These are phyloP conservation scores for Pammene fasciana DNA, from an alignment of 2,888 invertebrate species.

Conservation along the genomic window DNA sequence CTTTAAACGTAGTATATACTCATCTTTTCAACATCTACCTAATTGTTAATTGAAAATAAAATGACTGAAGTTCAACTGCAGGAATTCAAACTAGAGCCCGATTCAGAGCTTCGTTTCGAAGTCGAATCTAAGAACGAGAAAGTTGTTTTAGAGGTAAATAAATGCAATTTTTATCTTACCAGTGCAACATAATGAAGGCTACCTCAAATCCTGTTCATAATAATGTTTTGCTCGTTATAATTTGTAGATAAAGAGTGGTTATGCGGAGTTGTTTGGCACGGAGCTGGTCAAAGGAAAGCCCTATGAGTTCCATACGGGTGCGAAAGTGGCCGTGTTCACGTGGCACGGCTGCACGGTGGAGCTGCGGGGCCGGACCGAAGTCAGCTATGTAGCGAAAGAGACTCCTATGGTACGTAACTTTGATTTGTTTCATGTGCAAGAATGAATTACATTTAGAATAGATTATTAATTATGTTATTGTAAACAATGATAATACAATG, in stretches of 20 bases:
- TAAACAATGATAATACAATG: no score
- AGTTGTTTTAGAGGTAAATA: conserved; percentile 87
- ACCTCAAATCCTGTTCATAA: neutral
- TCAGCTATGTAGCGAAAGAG: conserved; percentile 96
- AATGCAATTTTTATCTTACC: neutral
- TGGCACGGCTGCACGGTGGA: conserved; percentile 97
- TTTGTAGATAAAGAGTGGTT: conserved; percentile 91
- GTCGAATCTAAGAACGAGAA: conserved; percentile 94
- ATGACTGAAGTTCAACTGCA: conserved; percentile 80
- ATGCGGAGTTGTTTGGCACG: conserved; percentile 98
- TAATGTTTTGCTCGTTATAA: conserved; percentile 6
- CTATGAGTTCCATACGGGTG: conserved; percentile 94
- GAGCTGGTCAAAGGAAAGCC: conserved; percentile 96
- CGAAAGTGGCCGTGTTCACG: conserved; percentile 97
- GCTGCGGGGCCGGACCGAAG: conserved; percentile 94
- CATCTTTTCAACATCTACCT: neutral
- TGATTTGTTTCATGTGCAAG: neutral
- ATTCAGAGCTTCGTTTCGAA: conserved; percentile 97
- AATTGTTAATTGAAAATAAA: conserved; percentile 22
- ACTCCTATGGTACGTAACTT: conserved; percentile 91
- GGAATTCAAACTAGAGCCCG: conserved; percentile 93
- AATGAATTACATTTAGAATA: neutral
- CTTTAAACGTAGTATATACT: neutral
- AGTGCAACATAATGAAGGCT: neutral
- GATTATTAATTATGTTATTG: neutral